A percentile compares a stretch with the other conserved stretches of the same genome.
These are phyloP conservation scores for Eumerus sabulonum DNA, from an alignment of 2,888 invertebrate genomes.

Conservation along the genomic window DNA sequence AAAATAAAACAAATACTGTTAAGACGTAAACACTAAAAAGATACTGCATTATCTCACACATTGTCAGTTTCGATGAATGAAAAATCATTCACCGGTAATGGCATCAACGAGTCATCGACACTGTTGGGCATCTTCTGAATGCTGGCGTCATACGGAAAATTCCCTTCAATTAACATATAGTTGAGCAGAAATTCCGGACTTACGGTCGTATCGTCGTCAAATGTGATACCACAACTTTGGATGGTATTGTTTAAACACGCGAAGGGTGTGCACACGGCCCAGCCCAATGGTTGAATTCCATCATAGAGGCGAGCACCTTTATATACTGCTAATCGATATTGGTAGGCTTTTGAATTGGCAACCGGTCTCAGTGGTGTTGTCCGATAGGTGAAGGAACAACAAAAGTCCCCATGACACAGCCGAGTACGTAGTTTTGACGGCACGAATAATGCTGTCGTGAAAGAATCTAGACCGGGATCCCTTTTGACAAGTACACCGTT, in stretches of 20 bases:
- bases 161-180: constrained; percentile 70
- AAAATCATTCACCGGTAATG: constrained; percentile 72
- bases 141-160: constrained; percentile 71
- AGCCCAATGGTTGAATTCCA: constrained; percentile 77
- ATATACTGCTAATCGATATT: constrained; percentile 79
- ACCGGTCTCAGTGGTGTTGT: constrained; percentile 59
- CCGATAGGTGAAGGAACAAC: constrained; percentile 73
- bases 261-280: constrained; percentile 79
- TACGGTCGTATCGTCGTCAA: constrained; percentile 29
- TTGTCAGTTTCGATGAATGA: constrained; percentile 68
- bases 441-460: constrained; percentile 13
- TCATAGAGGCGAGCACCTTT: constrained; percentile 78
- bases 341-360: too few relatives aligned
- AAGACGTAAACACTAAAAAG: too few relatives aligned
- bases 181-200: constrained; percentile 69
- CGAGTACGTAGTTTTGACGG: constrained; percentile 42
- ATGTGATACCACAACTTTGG: constrained; percentile 72
- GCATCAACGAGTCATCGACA: constrained; percentile 71
- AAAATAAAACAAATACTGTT: background rate
- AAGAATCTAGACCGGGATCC: constrained; percentile 68
- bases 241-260: constrained; percentile 76
- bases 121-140: constrained; percentile 72
- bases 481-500: constrained; percentile 71
- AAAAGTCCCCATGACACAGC: constrained; percentile 69
- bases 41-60: too few relatives aligned